Conservation (phyloP, 2,888 invertebrate genomes). For the Drosophila neotestacea region DNA sequence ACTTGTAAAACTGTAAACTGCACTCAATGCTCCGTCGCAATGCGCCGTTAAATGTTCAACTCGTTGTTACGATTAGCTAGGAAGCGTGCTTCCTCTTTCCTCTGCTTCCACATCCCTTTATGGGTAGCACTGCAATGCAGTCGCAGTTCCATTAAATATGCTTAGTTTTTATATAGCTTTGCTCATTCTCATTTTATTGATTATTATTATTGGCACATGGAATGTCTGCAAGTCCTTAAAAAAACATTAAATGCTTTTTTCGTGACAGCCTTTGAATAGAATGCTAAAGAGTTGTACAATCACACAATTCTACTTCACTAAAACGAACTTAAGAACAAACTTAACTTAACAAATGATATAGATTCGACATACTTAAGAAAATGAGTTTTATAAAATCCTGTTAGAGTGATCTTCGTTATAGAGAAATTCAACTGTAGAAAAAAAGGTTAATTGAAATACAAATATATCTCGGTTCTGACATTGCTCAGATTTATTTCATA, state of each 20-base stretch:
- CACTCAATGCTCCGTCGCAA: constrained; percentile 48
- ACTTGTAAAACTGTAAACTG: constrained; percentile 5
- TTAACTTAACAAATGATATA: too few relatives aligned
- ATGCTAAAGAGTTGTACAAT: not conserved
- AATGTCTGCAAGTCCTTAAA: constrained; percentile 13
- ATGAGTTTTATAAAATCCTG: too few relatives aligned
- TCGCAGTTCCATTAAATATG: constrained; percentile 51
- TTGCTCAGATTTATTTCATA: too few relatives aligned
- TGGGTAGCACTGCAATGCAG: constrained; percentile 47
- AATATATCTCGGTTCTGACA: too few relatives aligned
- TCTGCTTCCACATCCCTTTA: not conserved
- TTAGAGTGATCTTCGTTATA: too few relatives aligned
- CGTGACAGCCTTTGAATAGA: not conserved
- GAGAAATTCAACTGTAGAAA: too few relatives aligned
- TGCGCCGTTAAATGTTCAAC: constrained; percentile 41
- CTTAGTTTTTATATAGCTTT: constrained; percentile 36
- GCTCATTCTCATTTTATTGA: constrained; percentile 42
- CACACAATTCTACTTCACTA: not conserved
- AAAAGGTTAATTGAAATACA: not conserved
- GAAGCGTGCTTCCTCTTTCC: constrained; percentile 7
- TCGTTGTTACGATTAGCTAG: constrained; percentile 45
- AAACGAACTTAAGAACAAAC: too few relatives aligned
- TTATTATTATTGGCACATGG: constrained; percentile 48
- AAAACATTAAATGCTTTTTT: constrained; percentile 9
- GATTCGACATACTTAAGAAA: too few relatives aligned